Evolutionary conservation across 1,140 invertebrate species (phyloP).

Genomic region (Oscheius sp.): DNA sequence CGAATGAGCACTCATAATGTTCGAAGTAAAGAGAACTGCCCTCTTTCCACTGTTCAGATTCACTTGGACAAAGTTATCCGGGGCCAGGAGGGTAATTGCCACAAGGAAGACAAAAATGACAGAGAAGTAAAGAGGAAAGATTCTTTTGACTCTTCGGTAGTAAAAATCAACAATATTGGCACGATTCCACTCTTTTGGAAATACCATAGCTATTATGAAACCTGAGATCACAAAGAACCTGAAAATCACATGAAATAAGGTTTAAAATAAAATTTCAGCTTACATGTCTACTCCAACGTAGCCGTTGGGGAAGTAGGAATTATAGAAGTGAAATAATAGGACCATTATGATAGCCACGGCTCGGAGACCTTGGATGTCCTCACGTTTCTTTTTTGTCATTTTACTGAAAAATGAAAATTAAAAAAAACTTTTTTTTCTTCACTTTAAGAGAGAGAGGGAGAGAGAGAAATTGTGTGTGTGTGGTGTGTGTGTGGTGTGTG

Average conservation of each 20-base stretch:
- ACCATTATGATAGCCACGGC: constrained; percentile 17
- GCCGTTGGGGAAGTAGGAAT: constrained; percentile 9
- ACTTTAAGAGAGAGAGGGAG: too few species aligned
- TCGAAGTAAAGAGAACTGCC: too few species aligned
- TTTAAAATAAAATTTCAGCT: not conserved
- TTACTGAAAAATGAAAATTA: too few species aligned
- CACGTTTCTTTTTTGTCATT: too few species aligned
- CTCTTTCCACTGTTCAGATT: too few species aligned
- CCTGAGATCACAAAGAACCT: constrained; percentile 30
- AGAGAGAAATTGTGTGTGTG: too few species aligned
- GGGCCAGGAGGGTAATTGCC: too few species aligned
- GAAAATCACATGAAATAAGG: constrained; percentile 5
- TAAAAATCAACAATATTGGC: constrained; percentile 3
- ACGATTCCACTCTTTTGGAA: not conserved
- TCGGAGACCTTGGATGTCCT: constrained; percentile 25
- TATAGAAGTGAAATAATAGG: not conserved
- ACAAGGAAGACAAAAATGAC: too few species aligned
- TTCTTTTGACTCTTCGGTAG: constrained; percentile 17
- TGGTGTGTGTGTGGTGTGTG: too few species aligned
- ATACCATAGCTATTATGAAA: constrained; percentile 7
- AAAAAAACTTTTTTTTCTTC: too few species aligned
- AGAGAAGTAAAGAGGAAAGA: constrained; percentile 22
- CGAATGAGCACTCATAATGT: too few species aligned
- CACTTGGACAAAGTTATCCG: too few species aligned
- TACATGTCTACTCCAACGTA: constrained; percentile 23